phyloP scores from a whole-genome alignment of 2,888 invertebrate genomes.

The Halocaridina rubra region DNA sequence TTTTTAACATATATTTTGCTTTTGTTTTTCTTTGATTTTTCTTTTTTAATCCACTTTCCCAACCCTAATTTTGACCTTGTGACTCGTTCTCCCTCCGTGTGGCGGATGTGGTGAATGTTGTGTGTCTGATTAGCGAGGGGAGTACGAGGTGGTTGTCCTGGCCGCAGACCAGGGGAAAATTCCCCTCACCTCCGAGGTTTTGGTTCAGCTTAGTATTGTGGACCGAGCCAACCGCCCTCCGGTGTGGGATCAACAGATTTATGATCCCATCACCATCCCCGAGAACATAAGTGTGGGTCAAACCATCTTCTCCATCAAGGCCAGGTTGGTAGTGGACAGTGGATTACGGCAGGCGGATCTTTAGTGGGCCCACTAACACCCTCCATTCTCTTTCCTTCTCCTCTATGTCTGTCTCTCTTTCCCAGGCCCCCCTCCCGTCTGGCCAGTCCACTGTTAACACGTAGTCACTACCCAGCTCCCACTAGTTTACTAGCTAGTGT shows the following conservation, averaged over 20 bases:
- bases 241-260: constrained; percentile 93
- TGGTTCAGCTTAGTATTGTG: constrained; percentile 97
- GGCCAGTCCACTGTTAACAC: constrained; percentile 35
- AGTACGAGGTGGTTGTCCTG: constrained; percentile 94
- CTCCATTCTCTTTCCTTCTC: constrained; percentile 11
- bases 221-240: constrained; percentile 98
- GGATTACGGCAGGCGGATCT: constrained; percentile 65
- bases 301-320: constrained; percentile 97
- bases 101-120: constrained; percentile 69
- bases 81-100: constrained; percentile 57
- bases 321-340: constrained; percentile 75
- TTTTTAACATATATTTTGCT: constrained; percentile 64
- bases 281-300: constrained; percentile 99
- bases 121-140: constrained; percentile 81
- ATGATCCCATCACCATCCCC: constrained; percentile 97
- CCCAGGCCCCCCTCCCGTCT: constrained; percentile 39
- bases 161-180: constrained; percentile 95
- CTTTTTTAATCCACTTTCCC: neutral
- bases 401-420: too few relatives aligned
- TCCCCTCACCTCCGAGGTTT: constrained; percentile 89
- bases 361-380: constrained; percentile 65
- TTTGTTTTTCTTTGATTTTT: neutral
- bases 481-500: constrained; percentile 53
- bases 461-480: constrained; percentile 53
- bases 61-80: constrained; percentile 57